Base-by-base conservation (phyloP, 2,113 vertebrate genomes). In the Anolis sagrei region DNA sequence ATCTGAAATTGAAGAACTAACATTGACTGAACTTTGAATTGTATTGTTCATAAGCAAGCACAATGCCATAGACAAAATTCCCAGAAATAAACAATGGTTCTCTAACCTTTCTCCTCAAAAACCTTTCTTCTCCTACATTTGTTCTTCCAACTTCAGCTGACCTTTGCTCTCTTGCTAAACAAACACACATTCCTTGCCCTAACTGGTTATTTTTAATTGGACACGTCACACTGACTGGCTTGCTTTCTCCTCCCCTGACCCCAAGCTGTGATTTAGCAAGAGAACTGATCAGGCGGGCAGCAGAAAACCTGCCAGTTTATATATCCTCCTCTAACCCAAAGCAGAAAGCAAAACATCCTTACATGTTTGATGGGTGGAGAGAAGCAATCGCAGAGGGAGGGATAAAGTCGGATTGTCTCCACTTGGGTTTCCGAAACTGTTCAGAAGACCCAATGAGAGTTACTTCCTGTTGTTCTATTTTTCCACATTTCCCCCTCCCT, bases 401-500 rank as follows among this genome's bases (percentile, higher is more conserved):
- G 95, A 90, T 96, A 97, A 93, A 95, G 96, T 83, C 97, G 95
- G 92, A 97, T 97, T 90, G 97, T 97, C 90, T 98, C 97, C 95
- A 98, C 97, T 94, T 97, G 97, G 54, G 48, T 34, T 80, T 49
- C 78, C 58, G 64, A 76, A 80, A 75, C 48, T 82, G 87, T 87
- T 49, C 0, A 4, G 54, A 70, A 69, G 66, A 89, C 64, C 88
- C 82, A 83, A 88, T 10, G 83, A 82, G 74, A 87, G 85, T 64
- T 44, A 34, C 23, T 90, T 89, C 91, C 93, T 86, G 92, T 92
- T 85, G 87, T 88, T 85, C 77, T 72, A 76, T 81, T 88, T 77
- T 83, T 80, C 64, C 75, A 51, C 77, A 61, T 29, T 64, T 44
- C 39, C 39, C 39, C 39, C 49, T 29, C 34, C 72, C 85, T 32